phyloP scores from a whole-genome alignment of 2,888 invertebrate genomes.

The Sabatieria punctata region DNA sequence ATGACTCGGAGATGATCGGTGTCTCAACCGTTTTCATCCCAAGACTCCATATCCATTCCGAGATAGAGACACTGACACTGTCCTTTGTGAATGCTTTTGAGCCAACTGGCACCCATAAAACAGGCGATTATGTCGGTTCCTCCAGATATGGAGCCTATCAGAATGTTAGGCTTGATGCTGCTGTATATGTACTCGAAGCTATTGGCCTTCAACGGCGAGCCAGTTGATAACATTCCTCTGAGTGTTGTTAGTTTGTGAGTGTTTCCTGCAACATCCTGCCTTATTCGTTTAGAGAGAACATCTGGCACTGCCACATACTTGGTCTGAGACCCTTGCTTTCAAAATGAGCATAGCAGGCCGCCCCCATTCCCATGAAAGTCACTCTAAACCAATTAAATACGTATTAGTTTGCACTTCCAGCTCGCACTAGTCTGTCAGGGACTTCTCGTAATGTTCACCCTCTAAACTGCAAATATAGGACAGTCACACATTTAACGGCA shows the following conservation, averaged over 20 bases:
- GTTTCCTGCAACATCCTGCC: conserved; percentile 23
- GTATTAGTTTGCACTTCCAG: no score
- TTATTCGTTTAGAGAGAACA: neutral
- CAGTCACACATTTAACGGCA: no score
- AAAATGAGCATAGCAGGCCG: conserved; percentile 41
- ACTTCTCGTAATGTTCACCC: no score
- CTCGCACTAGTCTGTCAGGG: no score
- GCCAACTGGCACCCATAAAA: conserved; percentile 41
- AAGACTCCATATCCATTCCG: conserved; percentile 40
- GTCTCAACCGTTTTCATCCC: conserved; percentile 36
- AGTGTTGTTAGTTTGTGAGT: conserved; percentile 37
- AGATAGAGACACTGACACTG: conserved; percentile 41
- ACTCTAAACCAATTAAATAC: conserved; percentile 34
- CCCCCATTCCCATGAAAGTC: conserved; percentile 42
- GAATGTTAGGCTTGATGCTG: conserved; percentile 37
- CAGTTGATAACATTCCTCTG: conserved; percentile 40
- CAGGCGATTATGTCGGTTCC: conserved; percentile 45
- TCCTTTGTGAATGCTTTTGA: conserved; percentile 40
- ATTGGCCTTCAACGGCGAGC: conserved; percentile 40
- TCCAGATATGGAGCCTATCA: conserved; percentile 40
- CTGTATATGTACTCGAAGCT: conserved; percentile 42
- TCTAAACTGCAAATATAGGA: no score
- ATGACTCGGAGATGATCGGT: no score
- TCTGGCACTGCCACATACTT: no score
- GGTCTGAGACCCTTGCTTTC: conserved; percentile 36